phyloP scores from a whole-genome alignment of 2,797 vertebrate genomes.

The Sebastes reedi region DNA sequence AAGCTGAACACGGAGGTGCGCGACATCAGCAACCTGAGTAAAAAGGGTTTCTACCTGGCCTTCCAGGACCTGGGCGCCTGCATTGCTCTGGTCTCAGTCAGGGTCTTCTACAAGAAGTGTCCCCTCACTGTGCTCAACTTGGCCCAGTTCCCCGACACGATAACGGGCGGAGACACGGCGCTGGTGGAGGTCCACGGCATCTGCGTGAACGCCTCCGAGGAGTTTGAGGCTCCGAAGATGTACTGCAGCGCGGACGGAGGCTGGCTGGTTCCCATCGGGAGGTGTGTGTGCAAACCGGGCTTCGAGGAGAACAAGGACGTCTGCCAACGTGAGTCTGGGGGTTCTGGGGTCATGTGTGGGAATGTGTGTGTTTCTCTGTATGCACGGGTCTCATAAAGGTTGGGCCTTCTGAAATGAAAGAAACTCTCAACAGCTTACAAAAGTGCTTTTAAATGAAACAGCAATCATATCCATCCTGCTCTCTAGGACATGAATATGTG shows the following conservation, averaged over 20 bases:
- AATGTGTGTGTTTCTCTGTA: constrained; percentile 1
- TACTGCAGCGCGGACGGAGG: constrained; percentile 89
- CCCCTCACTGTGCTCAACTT: constrained; percentile 85
- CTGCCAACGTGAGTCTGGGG: constrained; percentile 85
- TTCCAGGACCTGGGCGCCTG: constrained; percentile 89
- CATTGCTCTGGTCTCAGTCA: constrained; percentile 87
- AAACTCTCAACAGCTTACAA: background rate
- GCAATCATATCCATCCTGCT: background rate
- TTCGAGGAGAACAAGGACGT: constrained; percentile 86
- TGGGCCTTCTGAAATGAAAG: background rate
- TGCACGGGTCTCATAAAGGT: background rate
- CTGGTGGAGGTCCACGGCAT: constrained; percentile 86
- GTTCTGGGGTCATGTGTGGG: background rate
- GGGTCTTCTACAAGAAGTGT: constrained; percentile 89
- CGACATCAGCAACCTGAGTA: constrained; percentile 86
- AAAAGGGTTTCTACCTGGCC: constrained; percentile 88
- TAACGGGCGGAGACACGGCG: constrained; percentile 87
- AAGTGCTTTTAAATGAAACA: background rate
- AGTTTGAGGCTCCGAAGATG: constrained; percentile 88
- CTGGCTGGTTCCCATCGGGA: constrained; percentile 89
- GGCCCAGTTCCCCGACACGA: constrained; percentile 87
- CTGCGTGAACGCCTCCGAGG: constrained; percentile 86
- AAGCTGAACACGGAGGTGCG: constrained; percentile 89
- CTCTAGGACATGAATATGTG: background rate
- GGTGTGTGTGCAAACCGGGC: constrained; percentile 87